Conservation (phyloP, 2,888 invertebrate genomes). For the Scelioninae gen. 2 region DNA sequence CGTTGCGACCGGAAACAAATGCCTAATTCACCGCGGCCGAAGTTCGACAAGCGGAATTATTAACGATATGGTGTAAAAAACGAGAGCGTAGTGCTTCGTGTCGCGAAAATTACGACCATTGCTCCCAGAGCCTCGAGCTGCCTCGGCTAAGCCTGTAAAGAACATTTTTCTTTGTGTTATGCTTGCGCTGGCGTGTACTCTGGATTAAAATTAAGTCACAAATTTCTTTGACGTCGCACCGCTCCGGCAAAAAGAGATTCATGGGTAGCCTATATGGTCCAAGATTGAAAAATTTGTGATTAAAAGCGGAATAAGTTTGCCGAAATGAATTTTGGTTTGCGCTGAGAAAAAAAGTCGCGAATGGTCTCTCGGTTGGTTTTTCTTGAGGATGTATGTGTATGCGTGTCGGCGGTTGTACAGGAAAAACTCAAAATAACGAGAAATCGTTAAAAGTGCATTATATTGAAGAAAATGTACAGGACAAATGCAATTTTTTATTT, state of each 20-base stretch:
- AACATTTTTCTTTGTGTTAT: slow-evolving; percentile 58
- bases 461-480: no score
- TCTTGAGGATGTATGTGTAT: no score
- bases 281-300: slow-evolving; percentile 54
- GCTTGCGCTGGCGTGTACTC: slow-evolving; percentile 41
- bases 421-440: no score
- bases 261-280: slow-evolving; percentile 42
- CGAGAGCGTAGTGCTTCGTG: slow-evolving; percentile 58
- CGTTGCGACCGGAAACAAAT: slow-evolving; percentile 63
- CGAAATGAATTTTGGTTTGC: slow-evolving; percentile 28
- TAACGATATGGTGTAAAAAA: slow-evolving; percentile 61
- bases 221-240: slow-evolving; percentile 51
- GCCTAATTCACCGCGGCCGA: slow-evolving; percentile 69
- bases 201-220: slow-evolving; percentile 58
- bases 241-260: slow-evolving; percentile 51
- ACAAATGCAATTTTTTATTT: no score
- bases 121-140: slow-evolving; percentile 71
- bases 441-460: no score
- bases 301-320: slow-evolving; percentile 49
- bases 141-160: slow-evolving; percentile 71
- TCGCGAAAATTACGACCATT: slow-evolving; percentile 61
- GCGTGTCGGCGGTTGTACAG: no score
- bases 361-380: not conserved
- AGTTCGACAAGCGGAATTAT: slow-evolving; percentile 63
- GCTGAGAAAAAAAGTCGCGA: not conserved